Percentiles rank a stretch among this genome's conserved stretches.
Evolutionary conservation across 2,113 vertebrate species (phyloP).

Genomic region (Eonycteris spelaea): DNA sequence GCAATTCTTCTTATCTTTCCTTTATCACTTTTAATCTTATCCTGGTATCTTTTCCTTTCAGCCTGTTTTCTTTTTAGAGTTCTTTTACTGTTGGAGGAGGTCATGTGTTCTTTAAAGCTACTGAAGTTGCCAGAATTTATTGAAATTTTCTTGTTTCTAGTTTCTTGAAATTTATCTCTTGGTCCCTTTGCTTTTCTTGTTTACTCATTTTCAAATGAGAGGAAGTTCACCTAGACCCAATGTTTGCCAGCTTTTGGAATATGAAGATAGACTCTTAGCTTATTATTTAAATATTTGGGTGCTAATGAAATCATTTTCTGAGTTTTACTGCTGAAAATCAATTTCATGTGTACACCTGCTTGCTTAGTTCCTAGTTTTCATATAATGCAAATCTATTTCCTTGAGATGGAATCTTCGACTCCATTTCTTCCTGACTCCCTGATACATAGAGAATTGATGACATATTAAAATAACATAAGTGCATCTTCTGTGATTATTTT

Average conservation of each 20-base stretch:
- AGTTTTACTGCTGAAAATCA: neutral
- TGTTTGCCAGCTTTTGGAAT: neutral
- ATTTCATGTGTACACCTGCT: neutral
- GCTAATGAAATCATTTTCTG: neutral
- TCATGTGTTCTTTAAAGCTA: neutral
- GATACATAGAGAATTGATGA: neutral
- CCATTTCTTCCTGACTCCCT: neutral
- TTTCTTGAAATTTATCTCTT: neutral
- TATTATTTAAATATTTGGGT: neutral
- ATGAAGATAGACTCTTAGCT: neutral
- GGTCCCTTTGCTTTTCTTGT: neutral
- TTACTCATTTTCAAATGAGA: neutral
- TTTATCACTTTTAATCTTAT: neutral
- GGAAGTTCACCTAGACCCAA: neutral
- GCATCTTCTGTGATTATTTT: neutral
- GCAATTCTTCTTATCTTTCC: neutral
- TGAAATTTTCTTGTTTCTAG: neutral
- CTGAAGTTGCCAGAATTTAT: neutral
- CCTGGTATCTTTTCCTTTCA: neutral
- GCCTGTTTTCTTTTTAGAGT: neutral
- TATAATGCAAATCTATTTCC: slow-evolving; percentile 8
- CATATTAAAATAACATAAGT: neutral
- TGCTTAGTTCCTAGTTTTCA: neutral
- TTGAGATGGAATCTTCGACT: neutral
- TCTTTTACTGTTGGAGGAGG: neutral